Evolutionary conservation across 2,797 vertebrate genomes (phyloP).

Genomic region (Pagetopsis macropterus): DNA sequence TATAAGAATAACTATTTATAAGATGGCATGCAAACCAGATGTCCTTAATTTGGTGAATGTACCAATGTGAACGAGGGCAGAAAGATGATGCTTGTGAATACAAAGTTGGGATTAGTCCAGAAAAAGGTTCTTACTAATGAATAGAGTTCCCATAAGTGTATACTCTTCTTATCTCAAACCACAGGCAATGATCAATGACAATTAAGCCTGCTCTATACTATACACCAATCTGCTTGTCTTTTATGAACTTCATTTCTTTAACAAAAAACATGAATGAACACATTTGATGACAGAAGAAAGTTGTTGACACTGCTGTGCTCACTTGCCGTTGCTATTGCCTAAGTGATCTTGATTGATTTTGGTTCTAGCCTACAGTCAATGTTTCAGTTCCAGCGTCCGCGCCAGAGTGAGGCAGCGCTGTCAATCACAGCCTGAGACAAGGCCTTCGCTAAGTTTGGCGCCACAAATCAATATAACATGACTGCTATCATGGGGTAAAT

Average conservation of each 20-base stretch:
- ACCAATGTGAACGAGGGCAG: neutral
- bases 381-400: conserved; percentile 48
- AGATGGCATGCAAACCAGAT: no score
- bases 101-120: neutral
- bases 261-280: neutral
- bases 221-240: neutral
- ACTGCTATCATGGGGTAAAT: conserved; percentile 46
- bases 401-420: conserved; percentile 37
- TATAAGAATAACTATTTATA: no score
- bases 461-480: conserved; percentile 63
- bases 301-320: neutral
- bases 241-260: neutral
- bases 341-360: conserved; percentile 70
- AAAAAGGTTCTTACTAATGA: conserved; percentile 20
- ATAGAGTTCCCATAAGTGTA: conserved; percentile 1
- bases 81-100: neutral
- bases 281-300: neutral
- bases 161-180: conserved; percentile 35
- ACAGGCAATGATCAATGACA: conserved; percentile 3
- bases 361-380: conserved; percentile 59
- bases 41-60: conserved; percentile 1
- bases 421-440: conserved; percentile 63
- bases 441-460: conserved; percentile 30
- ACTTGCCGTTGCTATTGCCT: neutral
- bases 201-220: neutral